phyloP scores from a whole-genome alignment of 2,888 invertebrate genomes.

The Megamerina dolium region DNA sequence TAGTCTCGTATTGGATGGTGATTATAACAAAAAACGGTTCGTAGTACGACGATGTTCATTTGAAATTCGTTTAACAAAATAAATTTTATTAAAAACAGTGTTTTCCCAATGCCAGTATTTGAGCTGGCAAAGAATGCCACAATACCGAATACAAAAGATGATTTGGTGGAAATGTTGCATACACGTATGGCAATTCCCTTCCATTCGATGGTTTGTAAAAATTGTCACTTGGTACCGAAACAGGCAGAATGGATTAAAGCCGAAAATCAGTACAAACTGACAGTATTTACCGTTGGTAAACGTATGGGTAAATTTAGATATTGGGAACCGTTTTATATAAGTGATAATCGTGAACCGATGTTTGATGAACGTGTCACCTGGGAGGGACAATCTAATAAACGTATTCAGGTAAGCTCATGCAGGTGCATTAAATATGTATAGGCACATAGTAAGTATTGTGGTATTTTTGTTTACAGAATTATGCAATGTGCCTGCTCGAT shows the following conservation, averaged over 20 bases:
- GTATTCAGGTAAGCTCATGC: slow-evolving; percentile 41
- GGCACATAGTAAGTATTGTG: neutral
- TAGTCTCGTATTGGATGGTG: slow-evolving; percentile 33
- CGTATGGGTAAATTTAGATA: slow-evolving; percentile 62
- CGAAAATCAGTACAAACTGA: slow-evolving; percentile 9
- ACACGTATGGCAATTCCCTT: slow-evolving; percentile 23
- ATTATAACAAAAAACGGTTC: neutral
- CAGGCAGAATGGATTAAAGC: slow-evolving; percentile 22
- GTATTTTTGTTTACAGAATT: slow-evolving; percentile 58
- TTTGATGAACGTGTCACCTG: slow-evolving; percentile 87
- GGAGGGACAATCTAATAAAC: slow-evolving; percentile 67
- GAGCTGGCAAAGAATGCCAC: slow-evolving; percentile 23
- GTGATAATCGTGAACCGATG: slow-evolving; percentile 77
- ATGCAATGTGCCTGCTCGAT: slow-evolving; percentile 76
- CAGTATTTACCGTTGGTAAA: slow-evolving; percentile 65
- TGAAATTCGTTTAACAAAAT: too few species aligned
- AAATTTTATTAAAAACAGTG: too few species aligned
- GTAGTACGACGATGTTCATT: too few species aligned
- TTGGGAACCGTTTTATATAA: slow-evolving; percentile 91
- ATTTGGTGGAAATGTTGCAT: slow-evolving; percentile 25
- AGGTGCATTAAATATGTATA: slow-evolving; percentile 2
- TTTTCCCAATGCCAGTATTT: slow-evolving; percentile 34
- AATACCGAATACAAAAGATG: slow-evolving; percentile 30
- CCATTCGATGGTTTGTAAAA: slow-evolving; percentile 23
- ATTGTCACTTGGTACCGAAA: slow-evolving; percentile 29